Base-by-base conservation (phyloP, 2,113 vertebrate species). In the Ovis canadensis region DNA sequence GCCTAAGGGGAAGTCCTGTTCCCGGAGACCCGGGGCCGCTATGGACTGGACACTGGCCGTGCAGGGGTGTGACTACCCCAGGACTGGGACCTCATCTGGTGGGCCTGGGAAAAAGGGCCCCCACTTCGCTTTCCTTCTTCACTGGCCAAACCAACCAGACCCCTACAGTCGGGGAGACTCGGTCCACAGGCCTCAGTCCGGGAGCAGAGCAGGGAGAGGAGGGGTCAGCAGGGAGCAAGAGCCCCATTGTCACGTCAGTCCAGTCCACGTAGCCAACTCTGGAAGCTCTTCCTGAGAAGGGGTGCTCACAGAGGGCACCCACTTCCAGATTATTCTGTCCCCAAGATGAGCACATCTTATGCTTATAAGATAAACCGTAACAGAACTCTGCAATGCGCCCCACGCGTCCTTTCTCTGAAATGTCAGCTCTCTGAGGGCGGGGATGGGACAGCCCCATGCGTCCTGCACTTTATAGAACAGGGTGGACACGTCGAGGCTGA, bases 381-480 rank as follows among this genome's bases (percentile, higher is more conserved):
- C 8, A 29, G 43, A 74, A 31, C 27, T 91, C 52, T 7, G 74
- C 52, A 78, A 50, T 48, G 43, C 16, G 9, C 27, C 36, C 33
- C 25, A 13, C 6, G 6, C 33, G 1, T 27, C 45, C 23, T 62
- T 57, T 40, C 29, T 85, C 64, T 77, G 60, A 64, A 94, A 48
- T 10, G 33, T 23, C 43, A 55, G 67, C n/a, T 23, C 60, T 80
- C 81, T 84, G 48, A 52, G 33, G 23, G 40, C 27, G 36, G 27
- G 7, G 16, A 33, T 52, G 40, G 7, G n/a, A 33, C 5, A 45
- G 11, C 17, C 25, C 9, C 5, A 0, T 77, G 67, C 19, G 6
- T 33, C 50, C 45, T 31, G 36, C 4, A n/a, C 11, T 45, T 80
- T 14, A 13, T 19, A 82, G 31, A 83, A n/a, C 29, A 60, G 25